A percentile compares a stretch with the other conserved stretches of the same genome.
phyloP scores from a whole-genome alignment of 2,113 vertebrate genomes.

The Nothocercus nigrocapillus region DNA sequence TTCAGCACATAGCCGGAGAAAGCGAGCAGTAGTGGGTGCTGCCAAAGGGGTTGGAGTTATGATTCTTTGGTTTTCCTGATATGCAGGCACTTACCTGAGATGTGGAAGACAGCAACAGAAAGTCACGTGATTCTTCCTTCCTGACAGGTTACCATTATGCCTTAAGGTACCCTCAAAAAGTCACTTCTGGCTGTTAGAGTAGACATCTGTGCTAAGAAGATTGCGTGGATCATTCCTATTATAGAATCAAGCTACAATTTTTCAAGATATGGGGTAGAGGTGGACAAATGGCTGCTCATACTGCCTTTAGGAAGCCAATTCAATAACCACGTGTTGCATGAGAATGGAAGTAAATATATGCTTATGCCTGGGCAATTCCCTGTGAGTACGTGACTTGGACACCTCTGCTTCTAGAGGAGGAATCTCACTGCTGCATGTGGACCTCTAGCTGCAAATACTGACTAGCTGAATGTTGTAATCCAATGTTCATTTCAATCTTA shows the following conservation, averaged over 20 bases:
- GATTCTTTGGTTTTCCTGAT: accelerated
- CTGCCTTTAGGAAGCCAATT: neutral
- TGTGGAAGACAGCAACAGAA: neutral
- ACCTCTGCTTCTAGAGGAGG: neutral
- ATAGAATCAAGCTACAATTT: neutral
- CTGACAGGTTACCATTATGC: neutral
- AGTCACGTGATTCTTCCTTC: neutral
- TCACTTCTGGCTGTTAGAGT: neutral
- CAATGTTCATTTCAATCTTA: neutral
- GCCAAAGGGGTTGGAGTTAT: accelerated
- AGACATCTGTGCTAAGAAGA: neutral
- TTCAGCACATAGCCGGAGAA: accelerated
- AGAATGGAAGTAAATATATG: neutral
- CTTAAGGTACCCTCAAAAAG: neutral
- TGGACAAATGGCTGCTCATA: neutral
- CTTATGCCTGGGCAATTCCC: neutral
- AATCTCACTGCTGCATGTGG: neutral
- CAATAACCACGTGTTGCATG: accelerated
- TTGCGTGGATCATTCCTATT: neutral
- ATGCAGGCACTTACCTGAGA: neutral
- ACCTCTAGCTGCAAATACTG: too few relatives aligned
- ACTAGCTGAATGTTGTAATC: neutral
- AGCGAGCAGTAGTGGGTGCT: neutral
- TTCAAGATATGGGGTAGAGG: neutral
- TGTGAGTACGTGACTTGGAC: neutral